phyloP scores from a whole-genome alignment of 2,888 invertebrate genomes.

The Agrotis clavis region DNA sequence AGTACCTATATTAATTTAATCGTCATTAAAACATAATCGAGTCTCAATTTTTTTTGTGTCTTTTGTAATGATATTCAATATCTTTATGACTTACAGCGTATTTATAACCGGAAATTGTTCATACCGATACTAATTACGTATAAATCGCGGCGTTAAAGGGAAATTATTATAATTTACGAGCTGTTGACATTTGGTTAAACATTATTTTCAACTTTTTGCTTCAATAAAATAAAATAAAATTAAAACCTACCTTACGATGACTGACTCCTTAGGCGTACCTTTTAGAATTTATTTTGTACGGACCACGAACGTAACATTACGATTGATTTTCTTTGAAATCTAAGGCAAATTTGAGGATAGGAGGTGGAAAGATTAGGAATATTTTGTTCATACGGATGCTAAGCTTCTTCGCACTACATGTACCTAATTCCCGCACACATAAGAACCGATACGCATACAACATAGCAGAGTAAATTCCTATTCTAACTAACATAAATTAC shows the following conservation, averaged over 20 bases:
- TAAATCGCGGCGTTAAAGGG: neutral
- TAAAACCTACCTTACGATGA: too few relatives aligned
- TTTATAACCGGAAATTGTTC: slow-evolving; percentile 9
- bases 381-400: neutral
- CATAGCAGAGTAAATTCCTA: slow-evolving; percentile 26
- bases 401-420: neutral
- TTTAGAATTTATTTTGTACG: too few relatives aligned
- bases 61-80: too few relatives aligned
- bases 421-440: neutral
- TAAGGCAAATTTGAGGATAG: too few relatives aligned
- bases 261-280: too few relatives aligned
- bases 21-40: too few relatives aligned
- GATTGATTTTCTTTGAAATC: too few relatives aligned
- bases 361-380: too few relatives aligned
- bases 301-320: too few relatives aligned
- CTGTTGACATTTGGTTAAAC: neutral
- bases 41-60: too few relatives aligned
- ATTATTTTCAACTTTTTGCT: neutral
- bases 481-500: slow-evolving; percentile 44
- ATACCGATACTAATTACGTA: neutral
- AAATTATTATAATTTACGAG: slow-evolving; percentile 9
- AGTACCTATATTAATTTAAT: too few relatives aligned
- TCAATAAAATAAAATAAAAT: neutral
- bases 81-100: neutral
- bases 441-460: neutral